Conservation (phyloP, 2,888 invertebrate species). For the Bimastos eiseni region DNA sequence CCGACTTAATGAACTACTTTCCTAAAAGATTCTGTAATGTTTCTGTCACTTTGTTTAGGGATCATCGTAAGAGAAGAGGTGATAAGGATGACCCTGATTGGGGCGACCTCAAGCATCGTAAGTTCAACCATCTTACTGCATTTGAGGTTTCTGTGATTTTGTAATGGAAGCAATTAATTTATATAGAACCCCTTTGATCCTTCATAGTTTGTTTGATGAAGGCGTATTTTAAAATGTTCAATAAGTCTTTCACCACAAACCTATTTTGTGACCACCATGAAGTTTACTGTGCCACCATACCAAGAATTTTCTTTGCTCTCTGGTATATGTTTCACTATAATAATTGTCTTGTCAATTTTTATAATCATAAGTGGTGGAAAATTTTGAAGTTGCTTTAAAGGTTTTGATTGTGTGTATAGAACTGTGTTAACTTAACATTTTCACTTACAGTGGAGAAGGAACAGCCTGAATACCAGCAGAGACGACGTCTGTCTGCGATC, state of each 20-base stretch:
- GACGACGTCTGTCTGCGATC: constrained; percentile 56
- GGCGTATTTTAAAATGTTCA: not conserved
- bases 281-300: not conserved
- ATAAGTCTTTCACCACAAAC: not conserved
- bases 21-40: not conserved
- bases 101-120: constrained; percentile 78
- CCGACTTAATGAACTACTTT: not conserved
- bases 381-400: not conserved
- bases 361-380: not conserved
- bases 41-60: constrained; percentile 45
- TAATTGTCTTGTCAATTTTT: not conserved
- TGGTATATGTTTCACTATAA: not conserved
- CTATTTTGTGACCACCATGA: not conserved
- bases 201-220: not conserved
- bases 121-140: not conserved
- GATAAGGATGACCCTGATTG: constrained; percentile 89
- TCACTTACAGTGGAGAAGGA: constrained; percentile 38
- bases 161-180: not conserved
- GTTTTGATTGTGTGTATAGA: not conserved
- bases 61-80: constrained; percentile 61
- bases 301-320: not conserved
- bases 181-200: not conserved
- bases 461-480: constrained; percentile 39
- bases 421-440: not conserved
- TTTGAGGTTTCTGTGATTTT: not conserved